phyloP scores from a whole-genome alignment of 2,888 invertebrate species.

The Lepas anatifera region DNA sequence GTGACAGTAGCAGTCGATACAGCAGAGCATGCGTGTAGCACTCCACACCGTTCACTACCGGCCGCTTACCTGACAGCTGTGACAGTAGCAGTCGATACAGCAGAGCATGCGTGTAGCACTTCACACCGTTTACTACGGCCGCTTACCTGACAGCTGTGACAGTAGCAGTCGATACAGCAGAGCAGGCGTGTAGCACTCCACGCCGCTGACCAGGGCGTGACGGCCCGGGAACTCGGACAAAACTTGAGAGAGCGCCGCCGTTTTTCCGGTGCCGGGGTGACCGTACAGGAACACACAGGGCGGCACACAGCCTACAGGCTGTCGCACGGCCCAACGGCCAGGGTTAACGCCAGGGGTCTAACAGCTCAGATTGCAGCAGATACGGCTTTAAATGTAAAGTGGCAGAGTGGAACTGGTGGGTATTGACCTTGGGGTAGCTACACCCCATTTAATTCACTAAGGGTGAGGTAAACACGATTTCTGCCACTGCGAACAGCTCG shows the following conservation, averaged over 20 bases:
- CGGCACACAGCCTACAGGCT: constrained; percentile 35
- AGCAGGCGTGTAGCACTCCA: constrained; percentile 65
- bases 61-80: constrained; percentile 22
- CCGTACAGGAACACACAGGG: constrained; percentile 64
- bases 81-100: constrained; percentile 43
- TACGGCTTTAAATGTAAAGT: not conserved
- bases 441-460: not conserved
- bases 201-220: constrained; percentile 68
- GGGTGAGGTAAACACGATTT: not conserved
- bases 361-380: not conserved
- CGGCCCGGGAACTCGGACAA: constrained; percentile 48
- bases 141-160: constrained; percentile 40
- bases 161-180: constrained; percentile 64
- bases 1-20: too few species aligned
- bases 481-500: not conserved
- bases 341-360: not conserved
- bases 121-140: constrained; percentile 66
- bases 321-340: not conserved
- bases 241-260: constrained; percentile 49
- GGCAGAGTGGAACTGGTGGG: not conserved
- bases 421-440: not conserved
- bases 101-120: too few species aligned
- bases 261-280: constrained; percentile 73
- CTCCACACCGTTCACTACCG: too few species aligned
- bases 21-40: too few species aligned